Evolutionary conservation across 1,140 invertebrate genomes (phyloP).

Genomic region (Drosophila lacteicornis): DNA sequence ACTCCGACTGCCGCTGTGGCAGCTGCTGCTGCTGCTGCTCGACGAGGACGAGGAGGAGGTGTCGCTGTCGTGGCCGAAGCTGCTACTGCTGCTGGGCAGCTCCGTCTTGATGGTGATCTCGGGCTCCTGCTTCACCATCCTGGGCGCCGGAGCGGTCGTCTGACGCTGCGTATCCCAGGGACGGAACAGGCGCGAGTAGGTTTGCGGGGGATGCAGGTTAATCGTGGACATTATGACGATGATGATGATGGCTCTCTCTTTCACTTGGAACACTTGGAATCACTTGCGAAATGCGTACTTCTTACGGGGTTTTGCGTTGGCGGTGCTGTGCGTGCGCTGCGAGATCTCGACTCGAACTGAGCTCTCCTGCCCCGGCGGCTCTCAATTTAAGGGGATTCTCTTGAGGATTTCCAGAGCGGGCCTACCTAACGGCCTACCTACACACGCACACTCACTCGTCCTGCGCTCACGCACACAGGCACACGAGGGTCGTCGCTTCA

Average conservation of each 20-base stretch:
- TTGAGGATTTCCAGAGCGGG: slow-evolving; percentile 52
- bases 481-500: slow-evolving; percentile 54
- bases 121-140: slow-evolving; percentile 64
- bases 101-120: slow-evolving; percentile 59
- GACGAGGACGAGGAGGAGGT: slow-evolving; percentile 58
- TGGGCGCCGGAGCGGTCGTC: slow-evolving; percentile 35
- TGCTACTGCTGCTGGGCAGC: slow-evolving; percentile 51
- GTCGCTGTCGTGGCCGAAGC: slow-evolving; percentile 68
- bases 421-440: slow-evolving; percentile 76
- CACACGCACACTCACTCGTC: slow-evolving; percentile 30
- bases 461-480: slow-evolving; percentile 32
- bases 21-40: slow-evolving; percentile 32
- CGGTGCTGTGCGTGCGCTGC: slow-evolving; percentile 64
- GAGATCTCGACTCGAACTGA: slow-evolving; percentile 83
- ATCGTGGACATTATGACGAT: slow-evolving; percentile 66
- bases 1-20: slow-evolving; percentile 27
- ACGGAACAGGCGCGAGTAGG: slow-evolving; percentile 84
- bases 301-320: background rate
- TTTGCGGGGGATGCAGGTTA: slow-evolving; percentile 82
- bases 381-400: slow-evolving; percentile 75
- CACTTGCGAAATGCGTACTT: slow-evolving; percentile 6
- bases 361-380: slow-evolving; percentile 55
- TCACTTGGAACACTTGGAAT: slow-evolving; percentile 45
- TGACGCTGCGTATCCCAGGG: slow-evolving; percentile 82
- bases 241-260: slow-evolving; percentile 3